These are phyloP conservation scores for Acanthochromis polyacanthus DNA, from an alignment of 2,113 vertebrate species.

Conservation along the genomic window DNA sequence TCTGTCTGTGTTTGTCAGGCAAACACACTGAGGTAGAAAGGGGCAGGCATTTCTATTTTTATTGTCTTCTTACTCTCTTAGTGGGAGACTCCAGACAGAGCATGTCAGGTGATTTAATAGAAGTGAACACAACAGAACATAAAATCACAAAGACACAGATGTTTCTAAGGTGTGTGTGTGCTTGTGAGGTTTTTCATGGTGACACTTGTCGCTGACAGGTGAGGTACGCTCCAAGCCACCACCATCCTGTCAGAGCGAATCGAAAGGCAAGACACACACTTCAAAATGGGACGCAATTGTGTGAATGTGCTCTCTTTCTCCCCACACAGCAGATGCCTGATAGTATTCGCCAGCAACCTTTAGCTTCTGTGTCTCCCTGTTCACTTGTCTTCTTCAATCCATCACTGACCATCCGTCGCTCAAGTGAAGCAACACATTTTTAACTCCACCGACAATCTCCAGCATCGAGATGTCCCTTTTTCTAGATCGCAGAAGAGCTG, in stretches of 20 bases:
- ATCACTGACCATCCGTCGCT: conserved; percentile 47
- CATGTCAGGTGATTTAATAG: conserved; percentile 13
- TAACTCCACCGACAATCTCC: conserved; percentile 26
- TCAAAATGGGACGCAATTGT: conserved; percentile 15
- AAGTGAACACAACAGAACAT: conserved; percentile 14
- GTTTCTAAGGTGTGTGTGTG: background rate
- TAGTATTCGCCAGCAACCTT: conserved; percentile 47
- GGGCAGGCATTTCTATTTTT: conserved; percentile 24
- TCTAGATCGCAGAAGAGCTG: conserved; percentile 11
- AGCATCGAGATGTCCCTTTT: conserved; percentile 17
- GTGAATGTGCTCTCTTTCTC: background rate
- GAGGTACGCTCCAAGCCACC: conserved; percentile 44
- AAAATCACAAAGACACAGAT: conserved; percentile 9
- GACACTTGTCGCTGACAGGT: conserved; percentile 44
- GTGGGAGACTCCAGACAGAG: conserved; percentile 8
- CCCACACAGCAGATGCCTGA: conserved; percentile 47
- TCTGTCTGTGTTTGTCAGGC: conserved; percentile 28
- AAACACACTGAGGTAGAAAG: conserved; percentile 9
- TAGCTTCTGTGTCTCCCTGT: conserved; percentile 32
- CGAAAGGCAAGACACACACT: conserved; percentile 23
- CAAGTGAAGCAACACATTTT: conserved; percentile 30
- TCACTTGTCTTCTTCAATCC: conserved; percentile 65
- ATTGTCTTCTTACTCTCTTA: background rate
- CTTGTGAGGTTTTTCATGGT: background rate
- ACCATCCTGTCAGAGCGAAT: conserved; percentile 31